phyloP scores from a whole-genome alignment of 2,888 invertebrate species.

The Drosophila austrosaltans region DNA sequence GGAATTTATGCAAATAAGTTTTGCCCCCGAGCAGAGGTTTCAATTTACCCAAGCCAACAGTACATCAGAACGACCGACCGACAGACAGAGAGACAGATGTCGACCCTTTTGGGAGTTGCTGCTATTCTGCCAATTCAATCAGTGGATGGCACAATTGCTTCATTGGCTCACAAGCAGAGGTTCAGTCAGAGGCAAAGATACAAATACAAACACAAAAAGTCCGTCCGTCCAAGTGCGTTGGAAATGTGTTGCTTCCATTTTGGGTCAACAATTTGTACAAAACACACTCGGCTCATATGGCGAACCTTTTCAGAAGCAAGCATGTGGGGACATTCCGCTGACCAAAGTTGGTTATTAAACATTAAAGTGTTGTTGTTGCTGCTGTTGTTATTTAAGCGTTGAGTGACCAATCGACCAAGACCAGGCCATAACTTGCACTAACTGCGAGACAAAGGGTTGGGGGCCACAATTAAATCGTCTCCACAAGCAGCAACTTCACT shows the following conservation, averaged over 20 bases:
- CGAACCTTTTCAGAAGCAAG: slow-evolving; percentile 30
- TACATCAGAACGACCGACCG: not conserved
- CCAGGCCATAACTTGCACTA: slow-evolving; percentile 12
- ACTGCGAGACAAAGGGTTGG: slow-evolving; percentile 20
- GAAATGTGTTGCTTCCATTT: slow-evolving; percentile 55
- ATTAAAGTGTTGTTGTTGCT: slow-evolving; percentile 47
- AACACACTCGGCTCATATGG: slow-evolving; percentile 27
- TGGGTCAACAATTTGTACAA: slow-evolving; percentile 64
- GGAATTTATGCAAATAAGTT: slow-evolving; percentile 61
- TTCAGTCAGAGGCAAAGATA: not conserved
- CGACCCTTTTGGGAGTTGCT: slow-evolving; percentile 52
- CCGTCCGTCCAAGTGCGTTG: slow-evolving; percentile 33
- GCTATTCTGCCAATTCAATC: slow-evolving; percentile 58
- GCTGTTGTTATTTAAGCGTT: not conserved
- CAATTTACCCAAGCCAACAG: slow-evolving; percentile 34
- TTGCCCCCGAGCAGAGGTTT: slow-evolving; percentile 42
- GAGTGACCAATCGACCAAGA: slow-evolving; percentile 29
- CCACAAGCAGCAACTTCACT: not conserved
- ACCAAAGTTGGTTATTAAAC: slow-evolving; percentile 64
- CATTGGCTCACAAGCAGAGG: slow-evolving; percentile 38
- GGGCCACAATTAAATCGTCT: slow-evolving; percentile 7
- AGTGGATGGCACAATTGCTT: slow-evolving; percentile 55
- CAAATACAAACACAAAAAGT: too few relatives aligned
- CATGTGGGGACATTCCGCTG: slow-evolving; percentile 51
- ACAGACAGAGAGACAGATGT: slow-evolving; percentile 6